These are phyloP conservation scores for Netelia virgata DNA, from an alignment of 2,888 invertebrate species.

Conservation along the genomic window DNA sequence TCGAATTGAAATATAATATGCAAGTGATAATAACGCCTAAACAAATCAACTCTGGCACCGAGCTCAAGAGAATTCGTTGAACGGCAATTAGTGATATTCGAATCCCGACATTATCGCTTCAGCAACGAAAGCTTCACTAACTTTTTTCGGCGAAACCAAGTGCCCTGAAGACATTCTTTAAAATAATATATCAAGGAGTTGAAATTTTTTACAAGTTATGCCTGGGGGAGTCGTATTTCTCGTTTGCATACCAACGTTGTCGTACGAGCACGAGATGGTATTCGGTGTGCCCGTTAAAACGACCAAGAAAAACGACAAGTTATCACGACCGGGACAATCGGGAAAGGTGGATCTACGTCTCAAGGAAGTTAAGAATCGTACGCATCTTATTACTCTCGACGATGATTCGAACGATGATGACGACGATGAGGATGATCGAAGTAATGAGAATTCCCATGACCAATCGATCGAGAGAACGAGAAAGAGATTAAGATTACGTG, in stretches of 20 bases:
- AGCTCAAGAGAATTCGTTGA: constrained; percentile 35
- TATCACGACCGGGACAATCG: constrained; percentile 11
- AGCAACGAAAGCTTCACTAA: constrained; percentile 5
- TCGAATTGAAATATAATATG: constrained; percentile 22
- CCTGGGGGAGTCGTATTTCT: constrained; percentile 88
- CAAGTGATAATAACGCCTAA: constrained; percentile 53
- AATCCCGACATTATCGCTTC: neutral
- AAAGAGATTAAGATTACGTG: constrained; percentile 53
- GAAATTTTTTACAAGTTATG: constrained; percentile 70
- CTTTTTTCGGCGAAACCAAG: neutral
- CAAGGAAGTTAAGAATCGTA: constrained; percentile 75
- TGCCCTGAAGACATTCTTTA: neutral
- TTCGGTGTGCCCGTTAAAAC: constrained; percentile 83
- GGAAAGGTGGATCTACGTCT: constrained; percentile 78
- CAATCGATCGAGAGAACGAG: constrained; percentile 45
- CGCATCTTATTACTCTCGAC: constrained; percentile 71
- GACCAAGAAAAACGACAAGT: constrained; percentile 72
- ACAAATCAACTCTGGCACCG: constrained; percentile 41
- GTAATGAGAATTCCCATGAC: constrained; percentile 40
- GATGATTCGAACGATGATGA: constrained; percentile 70
- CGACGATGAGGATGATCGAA: constrained; percentile 50
- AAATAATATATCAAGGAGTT: too few species aligned
- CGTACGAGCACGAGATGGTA: constrained; percentile 88
- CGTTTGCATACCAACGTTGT: constrained; percentile 89
- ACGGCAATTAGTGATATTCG: constrained; percentile 11